Base-by-base conservation (phyloP, 1,140 invertebrate genomes). In the Theocolax elegans region DNA sequence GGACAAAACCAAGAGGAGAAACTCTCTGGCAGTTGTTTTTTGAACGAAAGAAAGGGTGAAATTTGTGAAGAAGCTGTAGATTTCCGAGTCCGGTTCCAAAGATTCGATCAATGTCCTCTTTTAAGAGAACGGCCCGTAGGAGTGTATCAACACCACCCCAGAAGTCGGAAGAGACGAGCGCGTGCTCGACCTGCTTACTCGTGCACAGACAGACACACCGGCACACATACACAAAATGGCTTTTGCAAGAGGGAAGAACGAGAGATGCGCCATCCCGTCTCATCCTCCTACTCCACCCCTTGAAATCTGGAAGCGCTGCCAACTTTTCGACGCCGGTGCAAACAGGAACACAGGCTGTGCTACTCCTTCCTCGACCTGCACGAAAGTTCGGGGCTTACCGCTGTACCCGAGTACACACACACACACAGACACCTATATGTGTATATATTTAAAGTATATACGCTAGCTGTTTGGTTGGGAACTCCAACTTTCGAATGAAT, bases 221-320 rank as follows among this genome's bases (percentile, higher is more conserved):
- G 31, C 10, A 35, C 10, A 10, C 10, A 35, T 35, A 35, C 49
- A 25, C 10, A 35, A 35, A 35, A 35, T 35, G 4, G 31, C 31
- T 51, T 51, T 51, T 51, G 13, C 46, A 13, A 51, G 23, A 31
- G 56, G 58, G 77, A 77, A 78, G 31, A 35, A 35, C 31, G 25
- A 44, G 38, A 17, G 31, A 35, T 35, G 31, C 27, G 15, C 8
- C n/a, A 51, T n/a, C n/a, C n/a, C n/a, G n/a, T n/a, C n/a, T n/a
- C n/a, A n/a, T n/a, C n/a, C n/a, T n/a, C n/a, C n/a, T n/a, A 31
- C 19, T 13, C 29, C 60, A 53, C 35, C 27, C 76, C 71, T 71
- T 75, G 71, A 80, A 80, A 81, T 78, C 74, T 75, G 72, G 71
- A 79, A 73, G 64, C 80, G 72, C 79, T 80, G 80, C 80, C 78